Conservation (phyloP, 2,888 invertebrate species). For the Lepidonotus clava region DNA sequence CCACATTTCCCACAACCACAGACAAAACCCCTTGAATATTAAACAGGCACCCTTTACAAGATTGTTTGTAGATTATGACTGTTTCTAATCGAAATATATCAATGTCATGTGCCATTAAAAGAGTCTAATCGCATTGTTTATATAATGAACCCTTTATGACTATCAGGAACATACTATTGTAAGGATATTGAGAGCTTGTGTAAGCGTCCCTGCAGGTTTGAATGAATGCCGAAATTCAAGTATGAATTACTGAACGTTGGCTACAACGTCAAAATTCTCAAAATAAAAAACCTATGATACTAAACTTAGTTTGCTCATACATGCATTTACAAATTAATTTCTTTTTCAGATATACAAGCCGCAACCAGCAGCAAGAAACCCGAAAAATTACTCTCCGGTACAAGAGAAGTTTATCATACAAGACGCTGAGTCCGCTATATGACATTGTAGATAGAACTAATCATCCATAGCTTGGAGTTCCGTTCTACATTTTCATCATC, state of each 20-base stretch:
- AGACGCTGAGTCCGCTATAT: neutral
- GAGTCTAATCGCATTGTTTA: neutral
- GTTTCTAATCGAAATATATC: no score
- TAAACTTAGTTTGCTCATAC: neutral
- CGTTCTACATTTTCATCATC: no score
- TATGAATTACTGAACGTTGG: no score
- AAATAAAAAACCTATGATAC: neutral
- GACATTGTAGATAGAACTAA: no score
- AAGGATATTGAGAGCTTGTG: neutral
- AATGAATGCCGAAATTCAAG: neutral
- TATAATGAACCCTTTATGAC: neutral
- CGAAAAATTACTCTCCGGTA: neutral
- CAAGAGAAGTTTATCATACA: constrained; percentile 5
- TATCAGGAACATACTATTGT: neutral
- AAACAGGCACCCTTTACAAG: neutral
- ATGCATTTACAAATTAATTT: neutral
- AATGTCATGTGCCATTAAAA: no score
- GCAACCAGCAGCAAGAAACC: neutral
- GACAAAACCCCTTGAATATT: neutral
- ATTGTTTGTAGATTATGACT: neutral
- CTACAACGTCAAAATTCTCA: neutral
- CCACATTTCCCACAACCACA: neutral
- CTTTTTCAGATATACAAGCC: constrained; percentile 22
- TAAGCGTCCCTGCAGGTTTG: neutral
- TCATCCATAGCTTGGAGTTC: no score